Base-by-base conservation (phyloP, 2,888 invertebrate species). In the Odontocerum albicorne region DNA sequence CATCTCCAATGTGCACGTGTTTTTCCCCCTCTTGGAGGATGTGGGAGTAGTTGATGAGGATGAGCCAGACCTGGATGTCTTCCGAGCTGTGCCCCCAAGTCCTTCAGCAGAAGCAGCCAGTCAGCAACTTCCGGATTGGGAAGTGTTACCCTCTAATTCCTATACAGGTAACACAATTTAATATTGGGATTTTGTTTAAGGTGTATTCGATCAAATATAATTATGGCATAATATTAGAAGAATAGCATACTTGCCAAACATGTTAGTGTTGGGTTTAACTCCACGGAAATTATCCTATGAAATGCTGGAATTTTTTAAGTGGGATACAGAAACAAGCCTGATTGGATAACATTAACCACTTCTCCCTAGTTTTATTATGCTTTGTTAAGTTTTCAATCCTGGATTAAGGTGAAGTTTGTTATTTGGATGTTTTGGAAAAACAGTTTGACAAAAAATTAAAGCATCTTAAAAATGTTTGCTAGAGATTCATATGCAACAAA, bases 1-100 rank as follows among this genome's bases (percentile, higher is more conserved):
- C 60, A 74, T 84, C 43, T 83, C 84, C 8, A 83, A 84, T 1
- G 70, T 83, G n/a, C 79, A 77, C 62, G 77, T 80, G 13, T 70
- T 83, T 49, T 72, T 82, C 63, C 83, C 83, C 1, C 72, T 84
- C 32, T 66, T 84, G 32, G 81, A 83, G 65, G 71, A 71, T 55
- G 67, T 68, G 10, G 70, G 70, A 56, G 68, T 69, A 6, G 49
- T 52, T 16, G 38, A 52, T 7, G 54, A 56, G 27, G 19, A 43
- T 2, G 60, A 62, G 7, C 38, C 51, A 3, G 58, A 54, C 45
- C 19, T 60, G 33, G 57, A 60, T 8, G 60, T 53, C 10, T 62
- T 60, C 40, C 49, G 44, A 13, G 17, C 55, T 16, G 15, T 43
- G 32, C 32, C 59, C 20, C 22, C 51, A 35, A 61, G 61, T 40